Percentiles rank a stretch among this genome's conserved stretches.
phyloP scores from a whole-genome alignment of 2,888 invertebrate species.

The Hipparchia sbordonii region DNA sequence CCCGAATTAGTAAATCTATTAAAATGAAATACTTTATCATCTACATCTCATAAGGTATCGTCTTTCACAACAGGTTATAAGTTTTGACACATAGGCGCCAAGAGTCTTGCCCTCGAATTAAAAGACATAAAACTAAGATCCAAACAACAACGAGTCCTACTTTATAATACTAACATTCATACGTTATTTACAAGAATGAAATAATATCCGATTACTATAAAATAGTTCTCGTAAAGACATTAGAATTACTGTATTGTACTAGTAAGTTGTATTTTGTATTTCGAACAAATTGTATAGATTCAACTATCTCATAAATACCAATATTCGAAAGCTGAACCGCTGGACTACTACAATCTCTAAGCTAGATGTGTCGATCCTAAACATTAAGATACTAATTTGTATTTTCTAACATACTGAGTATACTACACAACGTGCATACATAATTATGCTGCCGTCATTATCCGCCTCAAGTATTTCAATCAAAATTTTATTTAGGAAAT shows the following conservation, averaged over 20 bases:
- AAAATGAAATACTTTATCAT: conserved; percentile 66
- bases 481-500: not conserved
- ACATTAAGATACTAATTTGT: conserved; percentile 66
- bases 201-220: conserved; percentile 52
- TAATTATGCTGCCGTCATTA: conserved; percentile 3
- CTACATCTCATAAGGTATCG: conserved; percentile 76
- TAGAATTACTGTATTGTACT: conserved; percentile 58
- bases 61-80: conserved; percentile 77
- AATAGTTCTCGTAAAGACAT: conserved; percentile 58
- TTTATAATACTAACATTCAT: conserved; percentile 65
- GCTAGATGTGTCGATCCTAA: conserved; percentile 69
- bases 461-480: not conserved
- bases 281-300: conserved; percentile 67
- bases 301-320: conserved; percentile 67
- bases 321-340: conserved; percentile 82
- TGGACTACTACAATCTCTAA: conserved; percentile 66
- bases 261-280: conserved; percentile 61
- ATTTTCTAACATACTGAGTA: conserved; percentile 66
- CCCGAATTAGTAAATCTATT: conserved; percentile 50
- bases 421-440: conserved; percentile 61
- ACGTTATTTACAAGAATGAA: conserved; percentile 72
- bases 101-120: conserved; percentile 53
- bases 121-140: conserved; percentile 50
- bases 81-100: conserved; percentile 60
- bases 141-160: conserved; percentile 59